Conservation (phyloP, 2,797 vertebrate species). For the Potorous gilbertii region DNA sequence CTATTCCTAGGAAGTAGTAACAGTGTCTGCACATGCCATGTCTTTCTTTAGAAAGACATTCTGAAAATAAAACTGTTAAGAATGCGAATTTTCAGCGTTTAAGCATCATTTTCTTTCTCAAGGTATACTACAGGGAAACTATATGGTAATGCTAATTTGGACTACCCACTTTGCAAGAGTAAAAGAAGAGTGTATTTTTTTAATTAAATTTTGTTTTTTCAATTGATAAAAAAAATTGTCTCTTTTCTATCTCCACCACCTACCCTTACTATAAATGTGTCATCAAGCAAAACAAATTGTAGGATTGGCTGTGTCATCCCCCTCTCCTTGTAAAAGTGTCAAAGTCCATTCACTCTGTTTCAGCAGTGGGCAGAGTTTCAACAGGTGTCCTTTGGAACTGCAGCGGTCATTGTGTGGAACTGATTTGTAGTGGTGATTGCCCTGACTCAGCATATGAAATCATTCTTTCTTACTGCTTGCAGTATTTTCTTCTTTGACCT, state of each 20-base stretch:
- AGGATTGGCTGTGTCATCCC: background rate
- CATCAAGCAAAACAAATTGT: background rate
- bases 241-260: background rate
- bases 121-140: background rate
- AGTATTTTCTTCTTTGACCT: background rate
- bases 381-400: background rate
- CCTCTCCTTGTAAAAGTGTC: background rate
- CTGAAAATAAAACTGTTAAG: background rate
- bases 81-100: background rate
- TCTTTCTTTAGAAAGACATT: constrained; percentile 3
- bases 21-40: background rate
- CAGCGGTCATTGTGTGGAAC: background rate
- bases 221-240: background rate
- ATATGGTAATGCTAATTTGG: background rate
- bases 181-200: background rate
- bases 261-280: background rate
- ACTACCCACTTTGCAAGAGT: background rate
- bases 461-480: background rate
- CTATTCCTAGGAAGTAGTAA: background rate
- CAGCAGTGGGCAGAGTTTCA: background rate
- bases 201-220: background rate
- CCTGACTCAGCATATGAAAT: background rate
- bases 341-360: background rate
- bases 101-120: background rate
- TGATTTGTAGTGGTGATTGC: background rate